Percentiles rank a stretch among this genome's conserved stretches.
Evolutionary conservation across 2,888 invertebrate species (phyloP).

Genomic region (Drosophila anceps): DNA sequence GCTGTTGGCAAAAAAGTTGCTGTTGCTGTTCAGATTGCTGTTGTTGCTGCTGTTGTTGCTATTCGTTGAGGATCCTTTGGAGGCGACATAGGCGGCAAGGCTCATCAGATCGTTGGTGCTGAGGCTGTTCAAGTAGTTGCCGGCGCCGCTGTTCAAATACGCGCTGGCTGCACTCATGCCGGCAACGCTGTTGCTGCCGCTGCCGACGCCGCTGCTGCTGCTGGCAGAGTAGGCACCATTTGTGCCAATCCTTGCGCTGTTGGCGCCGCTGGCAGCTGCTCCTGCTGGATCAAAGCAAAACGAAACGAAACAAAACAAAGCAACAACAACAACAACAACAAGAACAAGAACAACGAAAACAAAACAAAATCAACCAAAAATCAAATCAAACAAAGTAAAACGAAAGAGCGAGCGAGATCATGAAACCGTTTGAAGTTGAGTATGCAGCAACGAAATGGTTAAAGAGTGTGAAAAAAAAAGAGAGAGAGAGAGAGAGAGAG

Average conservation of each 20-base stretch:
- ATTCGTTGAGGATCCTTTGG: conserved; percentile 62
- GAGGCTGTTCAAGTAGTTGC: conserved; percentile 72
- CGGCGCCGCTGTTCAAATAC: conserved; percentile 64
- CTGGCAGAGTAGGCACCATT: conserved; percentile 29
- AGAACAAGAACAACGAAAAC: conserved; percentile 16
- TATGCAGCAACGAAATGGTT: conserved; percentile 23
- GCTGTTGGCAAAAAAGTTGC: conserved; percentile 84
- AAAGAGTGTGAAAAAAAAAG: background rate
- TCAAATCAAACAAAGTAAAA: conserved; percentile 10
- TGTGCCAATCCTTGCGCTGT: conserved; percentile 33
- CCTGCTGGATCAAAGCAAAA: conserved; percentile 21
- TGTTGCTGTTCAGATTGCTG: conserved; percentile 23
- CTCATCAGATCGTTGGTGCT: conserved; percentile 82
- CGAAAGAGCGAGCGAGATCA: conserved; percentile 1
- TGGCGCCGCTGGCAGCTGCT: conserved; percentile 7
- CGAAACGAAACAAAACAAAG: conserved; percentile 35
- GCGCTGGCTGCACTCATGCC: conserved; percentile 57
- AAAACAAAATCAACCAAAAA: background rate
- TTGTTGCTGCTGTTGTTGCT: conserved; percentile 22
- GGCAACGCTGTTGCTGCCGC: conserved; percentile 19
- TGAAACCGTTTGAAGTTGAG: conserved; percentile 6
- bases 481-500: conserved; percentile 38
- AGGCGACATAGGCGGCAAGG: conserved; percentile 81
- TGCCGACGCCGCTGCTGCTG: conserved; percentile 15
- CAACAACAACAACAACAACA: conserved; percentile 21